Base-by-base conservation (phyloP, 2,888 invertebrate species). In the Amiota communis region DNA sequence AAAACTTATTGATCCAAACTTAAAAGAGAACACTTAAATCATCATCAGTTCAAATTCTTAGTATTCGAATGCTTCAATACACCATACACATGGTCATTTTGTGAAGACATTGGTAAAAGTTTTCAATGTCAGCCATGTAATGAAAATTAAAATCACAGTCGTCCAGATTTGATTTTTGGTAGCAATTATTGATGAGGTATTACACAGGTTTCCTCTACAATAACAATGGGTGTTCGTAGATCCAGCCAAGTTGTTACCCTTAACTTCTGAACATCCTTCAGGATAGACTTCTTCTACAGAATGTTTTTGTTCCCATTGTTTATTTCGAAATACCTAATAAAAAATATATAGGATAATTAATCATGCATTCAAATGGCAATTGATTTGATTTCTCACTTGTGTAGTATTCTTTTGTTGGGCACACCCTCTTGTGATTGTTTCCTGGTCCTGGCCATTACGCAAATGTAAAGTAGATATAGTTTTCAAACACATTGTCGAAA, bases 401-500 rank as follows among this genome's bases (percentile, higher is more conserved):
- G 88, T 88, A 63, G 92, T 92, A 81, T 93, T 91, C 86, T 93
- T 93, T 88, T 96, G 96, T 6, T 92, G 90, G 0, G 96, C 95
- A 86, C 96, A 96, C 80, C 94, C 94, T 69, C 95, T 91, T 56
- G 86, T 88, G 10, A 88, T 78, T 59, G 89, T 88, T 77, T 89
- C 88, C 70, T 87, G 82, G 17, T 78, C 78, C 59, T 87, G 84
- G 47, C 94, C 94, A 84, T 93, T 93, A 78, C 92, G 92, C 82
- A 95, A 91, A 76, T 93, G 91, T 17, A 93, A 91, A 78, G 92
- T 91, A 76, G 93, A 93, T 68, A 93, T 93, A 84, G 93, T 93
- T 88, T 96, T 96, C 91, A 94, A 92, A 86, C 96, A 97, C 91
- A 95, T 93, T 1, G 96, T 96, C 0, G 96, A 96, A 86, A 92